These are phyloP conservation scores for Aphelocoma californica DNA, from an alignment of 2,797 vertebrate genomes.

Conservation along the genomic window DNA sequence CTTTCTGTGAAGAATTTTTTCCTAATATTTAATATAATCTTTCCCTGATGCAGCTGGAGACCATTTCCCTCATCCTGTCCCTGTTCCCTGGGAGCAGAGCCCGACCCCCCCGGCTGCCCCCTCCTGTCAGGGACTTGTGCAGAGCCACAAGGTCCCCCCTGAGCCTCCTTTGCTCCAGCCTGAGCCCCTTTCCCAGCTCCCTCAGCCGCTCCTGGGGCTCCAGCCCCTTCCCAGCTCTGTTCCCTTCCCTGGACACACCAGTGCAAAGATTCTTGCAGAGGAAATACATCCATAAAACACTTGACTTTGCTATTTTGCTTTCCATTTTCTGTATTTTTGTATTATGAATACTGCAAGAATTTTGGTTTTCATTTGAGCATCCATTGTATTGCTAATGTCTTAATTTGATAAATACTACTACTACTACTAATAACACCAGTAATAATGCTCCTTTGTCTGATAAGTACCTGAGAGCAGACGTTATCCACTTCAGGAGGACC, in stretches of 20 bases:
- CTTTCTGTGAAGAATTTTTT: background rate
- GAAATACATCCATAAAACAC: background rate
- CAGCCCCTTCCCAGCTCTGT: fast-evolving
- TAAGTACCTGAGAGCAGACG: background rate
- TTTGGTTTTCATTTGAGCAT: background rate
- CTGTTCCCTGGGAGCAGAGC: background rate
- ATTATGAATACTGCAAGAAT: background rate
- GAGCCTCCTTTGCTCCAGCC: too few species aligned
- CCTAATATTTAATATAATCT: background rate
- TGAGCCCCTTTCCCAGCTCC: background rate
- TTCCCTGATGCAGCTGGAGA: background rate
- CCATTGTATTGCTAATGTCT: fast-evolving
- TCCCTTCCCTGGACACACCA: background rate
- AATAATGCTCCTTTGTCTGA: background rate
- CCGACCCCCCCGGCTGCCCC: fast-evolving
- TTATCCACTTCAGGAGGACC: too few species aligned
- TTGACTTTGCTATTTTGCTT: background rate
- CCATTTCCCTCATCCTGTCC: background rate
- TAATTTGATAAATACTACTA: background rate
- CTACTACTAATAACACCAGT: background rate
- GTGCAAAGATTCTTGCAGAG: background rate
- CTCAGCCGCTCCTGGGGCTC: background rate
- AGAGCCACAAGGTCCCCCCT: background rate
- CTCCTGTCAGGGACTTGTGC: background rate
- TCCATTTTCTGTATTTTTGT: background rate